phyloP scores from a whole-genome alignment of 2,888 invertebrate genomes.

The Margaritifera margaritifera region DNA sequence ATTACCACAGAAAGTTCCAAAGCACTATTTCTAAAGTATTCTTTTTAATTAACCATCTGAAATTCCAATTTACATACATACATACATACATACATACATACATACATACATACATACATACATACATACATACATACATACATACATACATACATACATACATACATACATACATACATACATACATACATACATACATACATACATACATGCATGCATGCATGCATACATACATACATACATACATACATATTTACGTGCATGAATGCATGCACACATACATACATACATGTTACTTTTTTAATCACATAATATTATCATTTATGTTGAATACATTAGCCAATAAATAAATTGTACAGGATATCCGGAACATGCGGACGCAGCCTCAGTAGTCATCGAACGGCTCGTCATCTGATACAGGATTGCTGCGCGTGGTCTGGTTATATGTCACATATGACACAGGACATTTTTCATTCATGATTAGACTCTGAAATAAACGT shows the following conservation, averaged over 20 bases:
- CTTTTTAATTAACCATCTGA: too few relatives aligned
- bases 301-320: not conserved
- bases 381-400: not conserved
- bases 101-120: too few relatives aligned
- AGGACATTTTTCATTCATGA: constrained; percentile 92
- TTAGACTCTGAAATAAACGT: constrained; percentile 82
- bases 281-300: not conserved
- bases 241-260: not conserved
- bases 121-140: too few relatives aligned
- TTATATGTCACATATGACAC: constrained; percentile 94
- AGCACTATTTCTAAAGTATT: too few relatives aligned
- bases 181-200: too few relatives aligned
- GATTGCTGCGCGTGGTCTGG: constrained; percentile 55
- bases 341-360: too few relatives aligned
- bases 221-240: not conserved
- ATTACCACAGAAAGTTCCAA: too few relatives aligned
- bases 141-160: too few relatives aligned
- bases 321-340: not conserved
- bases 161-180: too few relatives aligned
- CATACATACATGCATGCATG: too few relatives aligned
- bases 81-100: too few relatives aligned
- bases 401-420: constrained; percentile 55
- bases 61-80: too few relatives aligned
- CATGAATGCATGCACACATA: not conserved
- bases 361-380: not conserved